A percentile compares a stretch with the other conserved stretches of the same genome.
Evolutionary conservation across 1,140 invertebrate species (phyloP).

Genomic region (Sitophilus oryzae): DNA sequence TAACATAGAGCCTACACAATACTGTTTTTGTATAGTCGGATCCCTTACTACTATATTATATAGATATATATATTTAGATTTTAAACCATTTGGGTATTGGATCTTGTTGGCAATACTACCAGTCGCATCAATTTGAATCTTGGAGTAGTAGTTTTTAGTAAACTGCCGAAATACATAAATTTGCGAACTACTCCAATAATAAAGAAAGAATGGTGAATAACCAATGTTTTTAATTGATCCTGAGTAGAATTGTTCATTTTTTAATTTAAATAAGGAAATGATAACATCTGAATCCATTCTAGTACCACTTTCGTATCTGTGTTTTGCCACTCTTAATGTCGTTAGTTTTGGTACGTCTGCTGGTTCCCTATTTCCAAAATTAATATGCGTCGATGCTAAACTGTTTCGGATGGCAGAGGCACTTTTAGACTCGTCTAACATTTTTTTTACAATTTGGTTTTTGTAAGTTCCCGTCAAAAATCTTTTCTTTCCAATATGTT

Average conservation of each 20-base stretch:
- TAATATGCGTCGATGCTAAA: neutral
- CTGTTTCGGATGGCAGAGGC: too few relatives aligned
- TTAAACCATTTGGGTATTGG: conserved; percentile 5
- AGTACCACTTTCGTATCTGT: too few relatives aligned
- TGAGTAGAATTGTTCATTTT: conserved; percentile 9
- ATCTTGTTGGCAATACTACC: neutral
- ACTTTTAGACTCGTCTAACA: neutral
- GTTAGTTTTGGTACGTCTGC: too few relatives aligned
- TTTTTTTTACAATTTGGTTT: too few relatives aligned
- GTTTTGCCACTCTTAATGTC: too few relatives aligned
- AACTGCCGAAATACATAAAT: conserved; percentile 7
- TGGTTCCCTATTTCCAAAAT: conserved; percentile 4
- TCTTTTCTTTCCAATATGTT: too few relatives aligned
- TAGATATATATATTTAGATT: conserved; percentile 11
- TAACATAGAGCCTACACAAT: conserved; percentile 9
- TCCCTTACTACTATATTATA: conserved; percentile 11
- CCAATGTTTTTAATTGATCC: conserved; percentile 14
- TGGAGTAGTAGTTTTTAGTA: conserved; percentile 5
- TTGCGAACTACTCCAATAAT: conserved; percentile 7
- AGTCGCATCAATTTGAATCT: conserved; percentile 12
- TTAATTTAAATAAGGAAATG: too few relatives aligned
- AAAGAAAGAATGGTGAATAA: conserved; percentile 9
- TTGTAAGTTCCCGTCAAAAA: too few relatives aligned
- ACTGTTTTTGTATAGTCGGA: conserved; percentile 9
- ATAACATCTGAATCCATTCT: too few relatives aligned